These are phyloP conservation scores for Tauraco erythrolophus DNA, from an alignment of 2,113 vertebrate genomes.

Conservation along the genomic window DNA sequence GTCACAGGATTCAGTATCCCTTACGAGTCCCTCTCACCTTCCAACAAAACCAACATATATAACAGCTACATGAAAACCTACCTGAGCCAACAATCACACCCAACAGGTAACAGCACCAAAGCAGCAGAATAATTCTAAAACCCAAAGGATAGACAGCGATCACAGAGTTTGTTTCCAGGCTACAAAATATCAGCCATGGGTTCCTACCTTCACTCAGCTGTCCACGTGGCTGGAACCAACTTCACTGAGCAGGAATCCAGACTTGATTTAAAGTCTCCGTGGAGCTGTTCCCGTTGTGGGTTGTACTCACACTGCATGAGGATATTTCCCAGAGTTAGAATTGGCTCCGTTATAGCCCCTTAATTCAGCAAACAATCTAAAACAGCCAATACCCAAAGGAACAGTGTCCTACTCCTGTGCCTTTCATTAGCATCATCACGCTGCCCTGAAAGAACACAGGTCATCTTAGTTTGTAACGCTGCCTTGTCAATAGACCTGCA, in stretches of 20 bases:
- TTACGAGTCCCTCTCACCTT: background rate
- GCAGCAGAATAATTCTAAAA: background rate
- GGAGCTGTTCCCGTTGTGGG: background rate
- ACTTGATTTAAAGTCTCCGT: background rate
- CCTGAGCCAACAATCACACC: background rate
- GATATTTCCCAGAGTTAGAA: background rate
- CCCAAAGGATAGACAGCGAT: background rate
- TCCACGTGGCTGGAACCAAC: background rate
- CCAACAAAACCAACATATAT: background rate
- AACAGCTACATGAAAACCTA: background rate
- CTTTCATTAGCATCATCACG: background rate
- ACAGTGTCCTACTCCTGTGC: background rate
- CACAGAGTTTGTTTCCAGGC: background rate
- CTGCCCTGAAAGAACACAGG: background rate
- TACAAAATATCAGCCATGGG: background rate
- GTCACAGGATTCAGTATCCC: background rate
- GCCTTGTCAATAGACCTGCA: background rate
- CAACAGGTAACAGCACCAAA: background rate
- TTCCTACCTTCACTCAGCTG: background rate
- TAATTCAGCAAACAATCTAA: background rate
- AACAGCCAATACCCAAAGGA: background rate
- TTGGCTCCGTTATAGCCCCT: accelerated
- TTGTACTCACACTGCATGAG: background rate
- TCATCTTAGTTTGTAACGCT: background rate
- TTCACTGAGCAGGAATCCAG: background rate